Conservation (phyloP, 2,888 invertebrate genomes). For the Micoletzkya japonica region DNA sequence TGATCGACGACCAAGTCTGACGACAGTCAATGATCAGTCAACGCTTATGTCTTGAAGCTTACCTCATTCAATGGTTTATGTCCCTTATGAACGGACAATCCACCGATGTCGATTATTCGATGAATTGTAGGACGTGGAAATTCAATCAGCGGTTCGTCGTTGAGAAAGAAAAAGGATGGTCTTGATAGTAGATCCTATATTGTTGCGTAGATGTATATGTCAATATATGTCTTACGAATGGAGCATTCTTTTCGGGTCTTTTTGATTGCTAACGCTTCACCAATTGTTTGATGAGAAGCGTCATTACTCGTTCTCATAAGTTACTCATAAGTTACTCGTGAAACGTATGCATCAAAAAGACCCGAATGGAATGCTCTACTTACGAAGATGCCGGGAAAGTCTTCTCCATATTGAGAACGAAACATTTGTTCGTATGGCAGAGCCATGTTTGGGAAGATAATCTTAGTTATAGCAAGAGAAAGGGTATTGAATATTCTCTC, state of each 20-base stretch:
- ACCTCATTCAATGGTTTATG: slow-evolving; percentile 20
- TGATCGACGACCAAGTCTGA: neutral
- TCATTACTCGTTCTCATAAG: neutral
- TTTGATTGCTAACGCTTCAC: neutral
- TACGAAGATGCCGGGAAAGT: slow-evolving; percentile 17
- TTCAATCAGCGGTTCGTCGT: slow-evolving; percentile 22
- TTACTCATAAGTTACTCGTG: neutral
- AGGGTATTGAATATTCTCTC: slow-evolving; percentile 10
- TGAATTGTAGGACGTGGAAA: slow-evolving; percentile 12
- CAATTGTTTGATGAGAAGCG: no score
- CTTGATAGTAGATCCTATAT: no score
- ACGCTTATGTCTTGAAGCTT: neutral
- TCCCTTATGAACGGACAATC: neutral
- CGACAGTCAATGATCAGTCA: neutral
- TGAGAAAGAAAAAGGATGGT: slow-evolving; percentile 13
- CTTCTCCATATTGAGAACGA: neutral
- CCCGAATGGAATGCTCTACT: neutral
- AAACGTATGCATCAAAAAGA: neutral
- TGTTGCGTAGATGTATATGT: neutral
- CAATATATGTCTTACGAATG: neutral
- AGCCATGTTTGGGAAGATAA: slow-evolving; percentile 2
- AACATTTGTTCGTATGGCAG: neutral
- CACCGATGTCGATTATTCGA: slow-evolving; percentile 23
- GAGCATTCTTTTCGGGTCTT: neutral
- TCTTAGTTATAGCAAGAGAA: neutral